Evolutionary conservation across 2,113 vertebrate genomes (phyloP), one percentile per base, ranked within the genome.

Genomic region (Rhinopithecus roxellana): DNA sequence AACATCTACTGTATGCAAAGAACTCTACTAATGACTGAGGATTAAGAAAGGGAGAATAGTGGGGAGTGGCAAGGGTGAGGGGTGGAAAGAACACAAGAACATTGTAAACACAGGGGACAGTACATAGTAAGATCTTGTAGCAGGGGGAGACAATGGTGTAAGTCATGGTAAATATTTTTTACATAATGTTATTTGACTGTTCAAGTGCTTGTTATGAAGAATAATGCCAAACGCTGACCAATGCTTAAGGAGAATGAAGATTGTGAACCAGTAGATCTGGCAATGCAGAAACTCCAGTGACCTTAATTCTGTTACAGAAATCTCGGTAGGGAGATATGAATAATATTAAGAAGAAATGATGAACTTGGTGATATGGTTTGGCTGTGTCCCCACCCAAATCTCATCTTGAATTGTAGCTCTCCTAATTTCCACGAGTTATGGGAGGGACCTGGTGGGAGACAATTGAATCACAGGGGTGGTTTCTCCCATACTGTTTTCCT

Each of bases 41-140:
- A 75, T 57, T 55, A 23, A 69, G 25, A 45, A 94, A 57, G 38
- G 40, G 4, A 94, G 17, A 52, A 61, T 0, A 59, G 38, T 55
- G 27, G 27, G 25, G n/a, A 8, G 1, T 0, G 23, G 16, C 18
- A 20, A 40, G 1, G 12, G 0, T 1, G 0, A 8, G 14, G 35
- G 59, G 7, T 32, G 8, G 8, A 64, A 91, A 57, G 38, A 78
- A 75, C 7, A 40, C 0, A 91, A 57, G 38, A 78, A 75, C 7
- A 40, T 0, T n/a, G 30, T 35, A 64, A 50, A 17, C 38, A 35
- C 12, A 16, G 8, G 20, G 40, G 23, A 77, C 30, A 72, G 38
- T 50, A 16, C 25, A 0, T 7, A 2, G 7, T 78, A 52, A 43
- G 40, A 70, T 48, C 22, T 61, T 67, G 14, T 13, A 64, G 25